A percentile compares a stretch with the other conserved stretches of the same genome.
These are phyloP conservation scores for Sylvietta virens DNA, from an alignment of 2,113 vertebrate species.

Conservation along the genomic window DNA sequence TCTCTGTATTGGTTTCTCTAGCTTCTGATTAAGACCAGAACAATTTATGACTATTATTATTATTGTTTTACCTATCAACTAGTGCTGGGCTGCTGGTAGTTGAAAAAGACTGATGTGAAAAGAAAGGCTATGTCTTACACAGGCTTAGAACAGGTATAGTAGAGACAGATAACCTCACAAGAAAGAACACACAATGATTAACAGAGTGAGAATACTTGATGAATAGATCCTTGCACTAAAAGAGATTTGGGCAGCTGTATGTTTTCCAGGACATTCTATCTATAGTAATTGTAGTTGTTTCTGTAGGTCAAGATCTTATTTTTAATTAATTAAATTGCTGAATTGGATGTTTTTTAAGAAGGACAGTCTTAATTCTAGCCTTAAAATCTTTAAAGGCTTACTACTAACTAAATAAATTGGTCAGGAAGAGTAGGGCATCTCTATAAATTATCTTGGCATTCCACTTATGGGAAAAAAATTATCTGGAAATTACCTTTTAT, in stretches of 20 bases:
- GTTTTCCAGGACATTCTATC: not conserved
- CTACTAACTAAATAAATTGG: constrained; percentile 5
- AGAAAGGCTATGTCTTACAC: not conserved
- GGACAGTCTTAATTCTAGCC: constrained; percentile 7
- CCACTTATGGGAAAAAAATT: constrained; percentile 40
- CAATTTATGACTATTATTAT: not conserved
- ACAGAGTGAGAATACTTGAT: not conserved
- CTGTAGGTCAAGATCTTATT: constrained; percentile 5
- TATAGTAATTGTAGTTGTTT: not conserved
- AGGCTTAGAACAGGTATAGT: not conserved
- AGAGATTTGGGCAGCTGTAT: not conserved
- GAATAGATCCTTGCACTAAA: not conserved
- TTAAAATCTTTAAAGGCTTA: constrained; percentile 10
- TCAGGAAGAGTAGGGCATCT: not conserved
- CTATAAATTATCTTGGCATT: constrained; percentile 58
- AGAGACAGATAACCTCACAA: not conserved
- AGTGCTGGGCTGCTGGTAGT: not conserved
- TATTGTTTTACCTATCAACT: not conserved
- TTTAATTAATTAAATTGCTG: constrained; percentile 26
- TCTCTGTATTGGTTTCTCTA: not conserved
- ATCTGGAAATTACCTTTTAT: constrained; percentile 45
- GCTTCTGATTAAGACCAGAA: not conserved
- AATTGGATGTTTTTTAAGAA: constrained; percentile 12
- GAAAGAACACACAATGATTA: not conserved
- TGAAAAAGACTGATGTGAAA: not conserved